Base-by-base conservation (phyloP, 2,113 vertebrate species). In the Deroptyus accipitrinus region DNA sequence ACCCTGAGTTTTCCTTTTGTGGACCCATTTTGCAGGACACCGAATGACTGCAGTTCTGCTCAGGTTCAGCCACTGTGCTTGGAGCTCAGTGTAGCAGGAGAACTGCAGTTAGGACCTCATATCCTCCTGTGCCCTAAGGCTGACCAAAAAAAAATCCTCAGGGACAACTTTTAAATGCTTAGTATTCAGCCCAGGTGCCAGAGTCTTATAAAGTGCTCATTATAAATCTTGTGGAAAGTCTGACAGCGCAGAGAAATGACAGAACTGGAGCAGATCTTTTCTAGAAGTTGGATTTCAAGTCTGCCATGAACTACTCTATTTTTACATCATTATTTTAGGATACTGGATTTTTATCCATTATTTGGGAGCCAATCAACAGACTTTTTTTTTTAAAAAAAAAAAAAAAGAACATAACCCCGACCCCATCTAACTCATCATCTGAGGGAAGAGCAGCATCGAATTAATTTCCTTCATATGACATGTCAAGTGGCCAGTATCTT, bases 141-240 rank as follows among this genome's bases (percentile, higher is more conserved):
- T 62, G 42, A 77, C 64, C 6, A 8, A 90, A 59, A 35, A 94
- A 94, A 93, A 92, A 27, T 52, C 83, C 62, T 84, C 64, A 63
- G 44, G 73, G 90, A 64, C 48, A 55, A 9, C 31, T 93, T 81
- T 57, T 74, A 79, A 81, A 52, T 84, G 80, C 33, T 94, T 82
- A 49, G 80, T 81, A 84, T 94, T 94, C 73, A 76, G 66, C 57
- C 62, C 62, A 95, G 90, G 73, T 93, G 90, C 94, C 94, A 94
- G 83, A 96, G 66, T n/a, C 72, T 93, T 89, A 95, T 80, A 95
- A 88, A 93, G 69, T 49, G 31, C 66, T 96, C 25, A 18, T 92
- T 92, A 92, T 95, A 96, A 95, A 95, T 95, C 94, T 95, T 86
- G 46, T 88, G 95, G 96, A 97, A 97, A 96, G 83, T 93, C 31